These are phyloP conservation scores for Xenus cinereus DNA, from an alignment of 2,113 vertebrate species.

Conservation along the genomic window DNA sequence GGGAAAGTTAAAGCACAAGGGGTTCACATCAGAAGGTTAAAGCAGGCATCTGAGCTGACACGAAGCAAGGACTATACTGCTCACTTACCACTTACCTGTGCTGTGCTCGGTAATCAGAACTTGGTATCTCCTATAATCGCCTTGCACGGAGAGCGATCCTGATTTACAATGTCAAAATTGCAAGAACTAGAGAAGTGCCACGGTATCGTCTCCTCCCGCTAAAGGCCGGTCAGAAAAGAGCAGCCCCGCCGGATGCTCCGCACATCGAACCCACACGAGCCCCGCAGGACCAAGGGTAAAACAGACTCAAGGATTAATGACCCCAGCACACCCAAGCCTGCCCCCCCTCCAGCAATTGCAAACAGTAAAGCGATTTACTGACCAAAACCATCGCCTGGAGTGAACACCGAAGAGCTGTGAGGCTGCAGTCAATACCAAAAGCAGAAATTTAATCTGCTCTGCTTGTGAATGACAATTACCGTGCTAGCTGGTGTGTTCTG, in stretches of 20 bases:
- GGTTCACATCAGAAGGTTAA: background rate
- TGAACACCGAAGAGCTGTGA: background rate
- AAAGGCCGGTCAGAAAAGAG: background rate
- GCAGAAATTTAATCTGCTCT: background rate
- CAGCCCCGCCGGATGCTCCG: background rate
- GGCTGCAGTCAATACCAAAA: background rate
- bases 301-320: background rate
- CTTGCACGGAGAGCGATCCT: background rate
- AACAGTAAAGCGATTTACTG: background rate
- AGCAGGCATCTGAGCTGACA: background rate
- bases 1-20: background rate
- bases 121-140: background rate
- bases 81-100: background rate
- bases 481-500: too few species aligned
- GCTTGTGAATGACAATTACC: background rate
- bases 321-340: background rate
- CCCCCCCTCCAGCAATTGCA: background rate
- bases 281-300: background rate
- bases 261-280: rapidly evolving
- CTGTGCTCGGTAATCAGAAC: background rate
- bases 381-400: background rate
- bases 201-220: background rate
- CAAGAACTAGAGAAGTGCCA: background rate
- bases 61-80: background rate
- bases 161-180: background rate